Percentiles rank a stretch among this genome's conserved stretches.
Conservation (phyloP, 2,113 vertebrate genomes). For the Sigmodon hispidus region DNA sequence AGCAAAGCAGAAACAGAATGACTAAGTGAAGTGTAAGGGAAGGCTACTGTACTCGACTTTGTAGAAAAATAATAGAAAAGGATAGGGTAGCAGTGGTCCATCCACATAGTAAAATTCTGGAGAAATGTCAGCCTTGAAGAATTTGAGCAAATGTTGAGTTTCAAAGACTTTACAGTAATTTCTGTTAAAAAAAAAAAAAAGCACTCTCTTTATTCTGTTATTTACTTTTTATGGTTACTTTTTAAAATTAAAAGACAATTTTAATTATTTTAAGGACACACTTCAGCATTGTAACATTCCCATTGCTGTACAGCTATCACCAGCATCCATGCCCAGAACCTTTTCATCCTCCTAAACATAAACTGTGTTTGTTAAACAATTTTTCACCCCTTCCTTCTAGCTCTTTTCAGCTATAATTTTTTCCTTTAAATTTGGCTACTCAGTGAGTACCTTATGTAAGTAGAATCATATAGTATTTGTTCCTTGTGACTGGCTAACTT, state of each 20-base stretch:
- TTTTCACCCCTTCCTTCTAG: neutral
- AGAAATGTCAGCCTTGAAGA: neutral
- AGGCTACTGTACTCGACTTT: neutral
- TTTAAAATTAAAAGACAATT: neutral
- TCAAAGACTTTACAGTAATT: neutral
- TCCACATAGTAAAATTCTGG: neutral
- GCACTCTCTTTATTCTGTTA: neutral
- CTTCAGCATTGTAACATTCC: neutral
- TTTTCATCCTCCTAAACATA: neutral
- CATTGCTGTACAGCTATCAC: neutral
- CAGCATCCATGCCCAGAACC: neutral
- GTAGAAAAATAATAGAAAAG: neutral
- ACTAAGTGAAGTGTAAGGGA: neutral
- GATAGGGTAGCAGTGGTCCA: neutral
- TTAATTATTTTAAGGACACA: conserved; percentile 65
- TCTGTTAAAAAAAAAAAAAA: neutral
- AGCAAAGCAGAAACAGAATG: neutral
- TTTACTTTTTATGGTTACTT: neutral
- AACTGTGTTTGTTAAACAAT: neutral
- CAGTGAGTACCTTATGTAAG: neutral
- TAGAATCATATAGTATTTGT: neutral
- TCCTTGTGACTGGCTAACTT: neutral
- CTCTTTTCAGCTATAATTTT: neutral
- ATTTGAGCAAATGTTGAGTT: neutral
- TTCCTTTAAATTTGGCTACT: neutral